phyloP scores from a whole-genome alignment of 2,888 invertebrate genomes.

The Andricus quercusramuli region DNA sequence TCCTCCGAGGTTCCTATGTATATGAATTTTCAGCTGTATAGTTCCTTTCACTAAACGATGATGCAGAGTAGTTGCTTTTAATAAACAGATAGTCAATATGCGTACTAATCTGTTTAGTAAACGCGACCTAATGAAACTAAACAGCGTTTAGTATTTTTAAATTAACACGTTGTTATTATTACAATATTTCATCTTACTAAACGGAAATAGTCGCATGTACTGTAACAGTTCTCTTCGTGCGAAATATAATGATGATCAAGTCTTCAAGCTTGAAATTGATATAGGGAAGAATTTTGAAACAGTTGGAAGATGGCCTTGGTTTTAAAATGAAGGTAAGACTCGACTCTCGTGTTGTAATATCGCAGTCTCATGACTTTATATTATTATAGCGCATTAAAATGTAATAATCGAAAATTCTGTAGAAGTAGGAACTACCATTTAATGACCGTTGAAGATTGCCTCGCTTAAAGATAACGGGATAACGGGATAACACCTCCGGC shows the following conservation, averaged over 20 bases:
- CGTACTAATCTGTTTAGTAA: too few species aligned
- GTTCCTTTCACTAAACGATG: too few species aligned
- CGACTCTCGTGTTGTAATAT: neutral
- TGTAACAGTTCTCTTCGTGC: too few species aligned
- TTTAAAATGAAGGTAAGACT: neutral
- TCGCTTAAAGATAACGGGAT: slow-evolving; percentile 7
- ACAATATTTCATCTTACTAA: too few species aligned
- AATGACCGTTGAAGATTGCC: neutral
- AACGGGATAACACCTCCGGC: neutral
- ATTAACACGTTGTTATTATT: too few species aligned
- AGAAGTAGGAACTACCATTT: neutral
- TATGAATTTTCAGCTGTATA: too few species aligned
- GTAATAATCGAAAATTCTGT: neutral
- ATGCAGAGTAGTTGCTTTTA: too few species aligned
- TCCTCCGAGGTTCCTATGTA: too few species aligned
- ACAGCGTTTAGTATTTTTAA: too few species aligned
- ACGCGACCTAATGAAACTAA: too few species aligned
- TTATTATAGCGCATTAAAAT: neutral
- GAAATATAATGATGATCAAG: neutral
- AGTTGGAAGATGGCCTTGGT: slow-evolving; percentile 1
- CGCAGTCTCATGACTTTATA: neutral
- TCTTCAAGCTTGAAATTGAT: neutral
- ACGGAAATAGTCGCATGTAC: too few species aligned
- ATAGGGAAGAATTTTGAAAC: neutral
- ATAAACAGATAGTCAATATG: too few species aligned